Evolutionary conservation across 2,797 vertebrate genomes (phyloP).

Genomic region (Furcifer pardalis): DNA sequence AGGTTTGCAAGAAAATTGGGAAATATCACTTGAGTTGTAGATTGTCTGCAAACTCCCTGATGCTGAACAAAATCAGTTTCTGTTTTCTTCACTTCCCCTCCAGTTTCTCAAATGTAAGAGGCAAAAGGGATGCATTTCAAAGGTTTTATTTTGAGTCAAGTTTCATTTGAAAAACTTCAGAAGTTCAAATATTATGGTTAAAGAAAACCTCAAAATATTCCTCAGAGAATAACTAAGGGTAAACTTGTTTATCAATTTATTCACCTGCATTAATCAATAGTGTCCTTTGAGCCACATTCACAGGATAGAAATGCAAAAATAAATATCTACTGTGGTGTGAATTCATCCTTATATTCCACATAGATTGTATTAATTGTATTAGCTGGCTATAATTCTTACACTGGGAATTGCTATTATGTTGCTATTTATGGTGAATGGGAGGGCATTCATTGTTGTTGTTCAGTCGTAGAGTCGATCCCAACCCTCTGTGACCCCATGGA

Average conservation of each 20-base stretch:
- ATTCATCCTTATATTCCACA: background rate
- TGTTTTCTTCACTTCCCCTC: background rate
- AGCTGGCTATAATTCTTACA: slow-evolving; percentile 41
- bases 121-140: background rate
- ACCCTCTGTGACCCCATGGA: no score
- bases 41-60: background rate
- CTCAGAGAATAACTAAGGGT: slow-evolving; percentile 4
- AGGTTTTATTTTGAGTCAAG: background rate
- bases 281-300: background rate
- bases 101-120: background rate
- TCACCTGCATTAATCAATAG: background rate
- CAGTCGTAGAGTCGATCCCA: no score
- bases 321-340: background rate
- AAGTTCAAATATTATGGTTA: background rate
- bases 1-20: background rate
- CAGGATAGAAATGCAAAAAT: background rate
- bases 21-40: background rate
- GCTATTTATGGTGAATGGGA: no score
- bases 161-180: slow-evolving; percentile 17
- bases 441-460: no score
- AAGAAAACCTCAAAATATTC: background rate
- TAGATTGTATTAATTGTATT: slow-evolving; percentile 16
- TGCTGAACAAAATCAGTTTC: slow-evolving; percentile 7
- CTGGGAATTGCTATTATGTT: slow-evolving; percentile 95
- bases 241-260: background rate